Percentiles rank a stretch among this genome's conserved stretches.
Conservation (phyloP, 2,113 vertebrate species). For the Phalacrocorax aristotelis region DNA sequence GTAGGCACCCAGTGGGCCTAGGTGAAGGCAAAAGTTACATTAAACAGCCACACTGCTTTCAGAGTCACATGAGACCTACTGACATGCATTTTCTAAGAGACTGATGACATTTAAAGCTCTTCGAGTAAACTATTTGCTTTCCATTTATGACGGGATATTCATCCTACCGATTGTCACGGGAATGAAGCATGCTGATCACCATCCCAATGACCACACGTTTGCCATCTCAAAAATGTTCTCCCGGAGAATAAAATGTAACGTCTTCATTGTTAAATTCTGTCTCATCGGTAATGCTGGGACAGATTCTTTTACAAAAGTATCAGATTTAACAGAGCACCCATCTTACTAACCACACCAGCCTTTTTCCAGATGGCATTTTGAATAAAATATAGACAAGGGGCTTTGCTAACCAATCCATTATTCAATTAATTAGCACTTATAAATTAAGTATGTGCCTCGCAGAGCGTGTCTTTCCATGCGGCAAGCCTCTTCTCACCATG, state of each 20-base stretch:
- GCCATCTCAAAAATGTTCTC: background rate
- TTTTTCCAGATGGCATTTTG: background rate
- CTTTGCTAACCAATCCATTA: background rate
- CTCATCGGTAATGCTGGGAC: background rate
- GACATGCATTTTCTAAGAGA: conserved; percentile 28
- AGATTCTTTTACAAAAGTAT: conserved; percentile 12
- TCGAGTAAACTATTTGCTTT: conserved; percentile 2
- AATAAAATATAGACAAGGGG: background rate
- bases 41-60: conserved; percentile 2
- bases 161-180: background rate
- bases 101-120: conserved; percentile 27
- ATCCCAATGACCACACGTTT: background rate
- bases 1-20: background rate
- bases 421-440: conserved; percentile 9
- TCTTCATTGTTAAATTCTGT: background rate
- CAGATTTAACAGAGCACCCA: background rate
- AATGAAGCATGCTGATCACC: background rate
- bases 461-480: background rate
- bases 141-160: background rate
- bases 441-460: conserved; percentile 9
- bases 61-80: conserved; percentile 11
- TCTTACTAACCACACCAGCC: background rate
- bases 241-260: background rate
- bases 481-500: background rate
- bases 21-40: conserved; percentile 8